Percentiles rank a stretch among this genome's conserved stretches.
Evolutionary conservation across 2,888 invertebrate genomes (phyloP).

Genomic region (Calliphora vomitoria): DNA sequence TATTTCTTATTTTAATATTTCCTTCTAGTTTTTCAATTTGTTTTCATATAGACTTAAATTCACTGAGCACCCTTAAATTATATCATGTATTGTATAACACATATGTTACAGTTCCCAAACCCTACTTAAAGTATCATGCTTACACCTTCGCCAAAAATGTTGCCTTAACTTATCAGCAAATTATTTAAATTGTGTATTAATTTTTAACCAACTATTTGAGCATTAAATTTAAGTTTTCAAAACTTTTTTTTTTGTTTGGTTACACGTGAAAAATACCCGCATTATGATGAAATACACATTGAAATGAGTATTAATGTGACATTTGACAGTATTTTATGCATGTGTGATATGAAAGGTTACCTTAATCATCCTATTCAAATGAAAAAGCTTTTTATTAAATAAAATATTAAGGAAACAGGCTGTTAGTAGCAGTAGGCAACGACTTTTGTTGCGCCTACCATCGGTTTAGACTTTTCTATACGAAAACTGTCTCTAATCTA

Average conservation of each 20-base stretch:
- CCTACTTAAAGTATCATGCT: background rate
- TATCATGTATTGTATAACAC: background rate
- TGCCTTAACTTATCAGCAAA: background rate
- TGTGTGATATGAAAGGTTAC: background rate
- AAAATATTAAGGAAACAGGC: background rate
- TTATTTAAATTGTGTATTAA: background rate
- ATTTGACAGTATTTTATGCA: conserved; percentile 29
- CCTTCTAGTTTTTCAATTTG: background rate
- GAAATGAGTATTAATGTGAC: conserved; percentile 26
- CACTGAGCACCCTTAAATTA: background rate
- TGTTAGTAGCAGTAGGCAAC: background rate
- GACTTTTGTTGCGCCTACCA: background rate
- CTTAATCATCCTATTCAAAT: background rate
- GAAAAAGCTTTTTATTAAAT: background rate
- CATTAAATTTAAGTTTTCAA: background rate
- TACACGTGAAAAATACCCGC: background rate
- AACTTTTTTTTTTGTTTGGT: background rate
- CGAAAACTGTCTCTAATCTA: no score
- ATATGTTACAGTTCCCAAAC: background rate
- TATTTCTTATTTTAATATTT: background rate
- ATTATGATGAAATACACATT: conserved; percentile 3
- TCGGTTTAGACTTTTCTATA: no score
- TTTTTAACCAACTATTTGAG: background rate
- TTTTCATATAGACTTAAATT: background rate
- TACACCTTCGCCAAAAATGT: background rate